Base-by-base conservation (phyloP, 2,797 vertebrate genomes). In the Danio kyathit region DNA sequence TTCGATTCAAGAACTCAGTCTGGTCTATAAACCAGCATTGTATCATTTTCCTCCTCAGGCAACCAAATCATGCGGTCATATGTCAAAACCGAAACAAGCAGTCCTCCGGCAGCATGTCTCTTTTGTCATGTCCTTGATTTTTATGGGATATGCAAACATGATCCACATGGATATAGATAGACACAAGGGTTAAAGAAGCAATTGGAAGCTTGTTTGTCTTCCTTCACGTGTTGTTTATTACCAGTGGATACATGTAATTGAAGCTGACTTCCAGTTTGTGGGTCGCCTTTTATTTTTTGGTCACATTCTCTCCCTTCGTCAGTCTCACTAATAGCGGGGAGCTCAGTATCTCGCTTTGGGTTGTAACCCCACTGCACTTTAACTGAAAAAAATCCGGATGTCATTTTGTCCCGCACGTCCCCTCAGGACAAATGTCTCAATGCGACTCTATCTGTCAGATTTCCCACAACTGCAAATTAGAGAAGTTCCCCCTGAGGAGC, bases 391-490 rank as follows among this genome's bases (percentile, higher is more conserved):
- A 87, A 89, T 90, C 89, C 86, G 86, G 89, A 89, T 92, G 92
- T 92, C 91, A 89, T 93, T 91, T 29, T 91, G 90, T 93, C 90
- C 89, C 63, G 80, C 83, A 84, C 74, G 88, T 93, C 91, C 91
- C 92, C 90, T 85, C 81, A 83, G 90, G 92, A 89, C 91, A 90
- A 84, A 82, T 13, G 81, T 86, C 87, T 90, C 87, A 86, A 85
- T 74, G 51, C n/a, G 40, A 52, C 59, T 52, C 75, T 66, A 11
- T 70, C 87, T 90, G 91, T 93, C 91, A 93, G 89, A 92, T 92
- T 94, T 93, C 90, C 90, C 90, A 90, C 91, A 89, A 89, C 89
- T 87, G 86, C 90, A 92, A 91, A 93, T 88, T 82, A 88, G 85
- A 13, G 84, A 85, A 78, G 88, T 76, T 87, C 74, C 72, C 89